These are phyloP conservation scores for Sebastes vulpes DNA, from an alignment of 2,797 vertebrate species.

Conservation along the genomic window DNA sequence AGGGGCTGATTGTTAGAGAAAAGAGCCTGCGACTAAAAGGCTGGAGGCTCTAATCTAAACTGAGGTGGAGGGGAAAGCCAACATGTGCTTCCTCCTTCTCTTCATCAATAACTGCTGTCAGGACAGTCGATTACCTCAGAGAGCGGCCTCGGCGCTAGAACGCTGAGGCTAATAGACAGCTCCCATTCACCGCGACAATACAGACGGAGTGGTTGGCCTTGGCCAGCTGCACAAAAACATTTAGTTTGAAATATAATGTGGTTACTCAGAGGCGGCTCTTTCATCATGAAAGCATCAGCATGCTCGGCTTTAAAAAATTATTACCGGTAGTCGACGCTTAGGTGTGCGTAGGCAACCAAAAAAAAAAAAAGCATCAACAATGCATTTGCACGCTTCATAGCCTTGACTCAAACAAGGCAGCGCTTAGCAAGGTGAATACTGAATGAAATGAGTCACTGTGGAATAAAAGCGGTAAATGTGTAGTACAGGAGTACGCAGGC, in stretches of 20 bases:
- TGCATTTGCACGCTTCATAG: background rate
- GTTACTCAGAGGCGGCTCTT: constrained; percentile 9
- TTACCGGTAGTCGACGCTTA: background rate
- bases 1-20: background rate
- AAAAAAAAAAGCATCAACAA: background rate
- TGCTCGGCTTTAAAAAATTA: constrained; percentile 9
- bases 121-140: constrained; percentile 58
- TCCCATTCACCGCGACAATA: background rate
- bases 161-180: constrained; percentile 27
- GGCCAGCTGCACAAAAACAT: background rate
- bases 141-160: constrained; percentile 29
- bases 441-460: constrained; percentile 38
- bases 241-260: constrained; percentile 8
- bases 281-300: constrained; percentile 20
- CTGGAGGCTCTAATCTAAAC: constrained; percentile 41
- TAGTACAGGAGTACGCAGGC: background rate
- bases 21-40: constrained; percentile 8
- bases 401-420: constrained; percentile 40
- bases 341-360: constrained; percentile 6
- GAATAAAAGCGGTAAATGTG: constrained; percentile 30
- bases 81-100: constrained; percentile 42
- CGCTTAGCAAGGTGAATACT: constrained; percentile 5
- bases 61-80: constrained; percentile 44
- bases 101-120: constrained; percentile 65
- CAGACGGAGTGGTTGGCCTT: constrained; percentile 2